A percentile compares a stretch with the other conserved stretches of the same genome.
phyloP scores from a whole-genome alignment of 2,797 vertebrate species.

The Chelonia mydas region DNA sequence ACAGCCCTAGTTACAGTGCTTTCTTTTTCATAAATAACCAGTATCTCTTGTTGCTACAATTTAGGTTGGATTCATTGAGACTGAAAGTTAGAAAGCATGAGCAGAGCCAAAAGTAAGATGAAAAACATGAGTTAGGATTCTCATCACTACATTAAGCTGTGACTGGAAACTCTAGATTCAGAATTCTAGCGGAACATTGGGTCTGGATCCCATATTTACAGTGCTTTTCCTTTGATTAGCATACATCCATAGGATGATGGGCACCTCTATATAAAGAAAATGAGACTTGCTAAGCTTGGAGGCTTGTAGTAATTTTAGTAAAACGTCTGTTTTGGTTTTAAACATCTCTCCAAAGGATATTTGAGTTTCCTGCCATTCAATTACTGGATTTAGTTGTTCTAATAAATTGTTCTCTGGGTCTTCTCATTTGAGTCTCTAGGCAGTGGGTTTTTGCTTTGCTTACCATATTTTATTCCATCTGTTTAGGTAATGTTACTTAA shows the following conservation, averaged over 20 bases:
- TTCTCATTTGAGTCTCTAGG: constrained; percentile 2
- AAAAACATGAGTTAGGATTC: background rate
- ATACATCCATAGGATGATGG: background rate
- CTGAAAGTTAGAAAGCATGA: background rate
- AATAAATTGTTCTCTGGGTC: constrained; percentile 28
- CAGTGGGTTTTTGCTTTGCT: constrained; percentile 37
- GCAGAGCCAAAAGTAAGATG: background rate
- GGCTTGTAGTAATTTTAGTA: constrained; percentile 39
- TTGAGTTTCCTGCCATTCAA: constrained; percentile 47
- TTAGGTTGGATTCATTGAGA: background rate
- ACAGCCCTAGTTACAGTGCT: too few relatives aligned
- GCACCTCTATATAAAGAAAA: constrained; percentile 16
- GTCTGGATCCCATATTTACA: background rate
- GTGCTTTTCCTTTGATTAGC: constrained; percentile 6
- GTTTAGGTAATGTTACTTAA: background rate
- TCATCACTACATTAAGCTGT: background rate
- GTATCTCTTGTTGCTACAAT: background rate
- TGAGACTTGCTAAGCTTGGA: background rate
- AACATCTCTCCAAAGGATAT: constrained; percentile 14
- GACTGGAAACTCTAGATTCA: background rate
- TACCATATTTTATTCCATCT: constrained; percentile 35
- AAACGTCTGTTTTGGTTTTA: constrained; percentile 56
- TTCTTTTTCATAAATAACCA: background rate
- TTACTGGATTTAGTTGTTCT: constrained; percentile 17
- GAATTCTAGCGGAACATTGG: background rate